Base-by-base conservation (phyloP, 2,888 invertebrate species). In the Nudaria mundana region DNA sequence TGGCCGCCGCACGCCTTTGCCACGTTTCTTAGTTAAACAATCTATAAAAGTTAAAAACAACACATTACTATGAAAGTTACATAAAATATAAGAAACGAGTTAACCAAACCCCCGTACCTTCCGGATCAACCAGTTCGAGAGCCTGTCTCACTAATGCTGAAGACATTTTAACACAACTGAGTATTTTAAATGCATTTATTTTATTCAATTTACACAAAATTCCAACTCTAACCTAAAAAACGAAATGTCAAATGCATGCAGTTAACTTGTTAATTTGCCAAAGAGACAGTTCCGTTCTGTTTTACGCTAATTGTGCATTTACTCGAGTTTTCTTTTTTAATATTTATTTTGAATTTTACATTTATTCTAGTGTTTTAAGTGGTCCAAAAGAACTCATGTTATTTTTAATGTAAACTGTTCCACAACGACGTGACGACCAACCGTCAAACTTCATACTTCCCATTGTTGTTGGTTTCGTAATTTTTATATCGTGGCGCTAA, bases 61-160 rank as follows among this genome's bases (percentile, higher is more conserved):
- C 24, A 56, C 14, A 28, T 1, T 13, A 25, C 6, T 25, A 29
- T 31, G 22, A 45, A 37, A 47, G 14, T 54, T 12, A 16, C 3
- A 11, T n/a, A 14, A 1, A 6, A 11, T 16, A 14, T 5, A 24
- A 28, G 3, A 42, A 24, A 14, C 6, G 2, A 12, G 8, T 15
- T 11, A 13, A 11, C 20, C 1, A 6, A 14, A 45, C 43, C 51
- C 44, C 33, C 28, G 6, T 58, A 85, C 87, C 84, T 74, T 83
- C 78, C 44, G 75, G 83, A 42, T 89, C 90, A 18, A 91, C 83
- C 51, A 91, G 77, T 63, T 89, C 90, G 42, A 91, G 79, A 56
- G 91, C 90, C 62, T 89, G 85, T 53, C 89, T 85, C 30, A 91
- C 80, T 67, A 91, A 76, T 36, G 90, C 85, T 63, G 88, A 81